Base-by-base conservation (phyloP, 2,797 vertebrate genomes). In the Microcaecilia unicolor region DNA sequence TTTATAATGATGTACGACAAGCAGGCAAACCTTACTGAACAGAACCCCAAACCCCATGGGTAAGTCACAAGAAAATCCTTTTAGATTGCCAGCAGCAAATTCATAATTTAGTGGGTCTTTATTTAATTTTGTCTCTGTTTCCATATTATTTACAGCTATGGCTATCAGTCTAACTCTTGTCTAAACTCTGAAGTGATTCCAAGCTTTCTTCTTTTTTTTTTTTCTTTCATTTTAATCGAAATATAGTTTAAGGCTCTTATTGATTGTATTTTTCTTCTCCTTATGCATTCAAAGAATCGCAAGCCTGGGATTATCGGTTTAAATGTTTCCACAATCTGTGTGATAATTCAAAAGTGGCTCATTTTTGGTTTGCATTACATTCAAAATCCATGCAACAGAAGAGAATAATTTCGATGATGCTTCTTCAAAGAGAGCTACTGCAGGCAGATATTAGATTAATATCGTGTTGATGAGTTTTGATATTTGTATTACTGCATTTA, bases 1-100 rank as follows among this genome's bases (percentile, higher is more conserved):
- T 79, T 72, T 82, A 78, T 83, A 82, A 82, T 83, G 71, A 82
- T 82, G 72, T 71, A 79, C 78, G 64, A 67, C 60, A 64, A 72
- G 64, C 23, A 70, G 51, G 48, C 41, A 54, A 61, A 59, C 51
- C 42, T 56, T 55, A 51, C 28, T 26, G 63, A 68, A 72, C 67
- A 61, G 39, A 64, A 55, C 51, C 51, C 25, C 55, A 48, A 36
- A 34, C 67, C 75, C 66, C 61, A 27, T 41, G 66, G 62, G 67
- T 44, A 37, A 59, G 43, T 41, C 72, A 65, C 44, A 51, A 66
- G 58, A 67, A 68, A 74, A 77, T 68, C 58, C 61, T 74, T 70
- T 69, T 49, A 64, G 55, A 67, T 61, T 61, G 68, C 65, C 55
- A 34, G 28, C 25, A 67, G 57, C 61, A 71, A 53, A 74, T 52